phyloP scores from a whole-genome alignment of 1,140 invertebrate genomes.

The Caenorhabditis brenneri region DNA sequence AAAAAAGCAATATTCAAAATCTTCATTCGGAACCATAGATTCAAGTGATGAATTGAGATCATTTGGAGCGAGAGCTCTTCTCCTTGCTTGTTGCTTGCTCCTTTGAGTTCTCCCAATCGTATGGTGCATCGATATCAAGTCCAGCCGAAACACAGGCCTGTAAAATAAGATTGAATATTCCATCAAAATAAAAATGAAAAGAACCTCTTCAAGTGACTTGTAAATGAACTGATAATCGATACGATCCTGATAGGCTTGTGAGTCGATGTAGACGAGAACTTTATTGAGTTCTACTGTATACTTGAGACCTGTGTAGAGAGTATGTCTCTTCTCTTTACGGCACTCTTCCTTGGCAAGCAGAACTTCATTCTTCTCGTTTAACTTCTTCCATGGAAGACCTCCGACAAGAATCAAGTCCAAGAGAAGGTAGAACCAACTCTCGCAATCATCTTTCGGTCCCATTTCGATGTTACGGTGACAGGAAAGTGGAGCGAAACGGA shows the following conservation, averaged over 20 bases:
- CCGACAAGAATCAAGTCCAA: conserved; percentile 46
- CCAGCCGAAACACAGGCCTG: conserved; percentile 34
- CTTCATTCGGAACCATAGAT: no score
- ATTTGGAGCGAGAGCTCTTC: not conserved
- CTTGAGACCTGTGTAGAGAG: conserved; percentile 32
- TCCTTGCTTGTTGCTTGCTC: conserved; percentile 3
- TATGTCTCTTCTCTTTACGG: conserved; percentile 34
- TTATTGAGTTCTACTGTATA: conserved; percentile 42
- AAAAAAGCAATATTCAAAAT: no score
- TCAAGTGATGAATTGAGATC: no score
- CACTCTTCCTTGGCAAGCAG: conserved; percentile 13
- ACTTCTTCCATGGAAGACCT: conserved; percentile 44
- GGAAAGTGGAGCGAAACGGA: conserved; percentile 48
- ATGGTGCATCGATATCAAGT: conserved; percentile 55
- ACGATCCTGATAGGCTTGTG: conserved; percentile 46
- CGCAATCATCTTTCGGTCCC: conserved; percentile 37
- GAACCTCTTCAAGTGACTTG: conserved; percentile 26
- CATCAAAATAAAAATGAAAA: no score
- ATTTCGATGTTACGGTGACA: conserved; percentile 41
- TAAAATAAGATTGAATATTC: no score
- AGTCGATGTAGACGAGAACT: conserved; percentile 55
- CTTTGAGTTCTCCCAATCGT: conserved; percentile 56
- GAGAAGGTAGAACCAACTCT: conserved; percentile 44
- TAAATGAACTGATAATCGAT: conserved; percentile 52
- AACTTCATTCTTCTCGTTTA: conserved; percentile 9